Evolutionary conservation across 1,140 invertebrate species (phyloP).

Genomic region (Drosophila ficusphila): DNA sequence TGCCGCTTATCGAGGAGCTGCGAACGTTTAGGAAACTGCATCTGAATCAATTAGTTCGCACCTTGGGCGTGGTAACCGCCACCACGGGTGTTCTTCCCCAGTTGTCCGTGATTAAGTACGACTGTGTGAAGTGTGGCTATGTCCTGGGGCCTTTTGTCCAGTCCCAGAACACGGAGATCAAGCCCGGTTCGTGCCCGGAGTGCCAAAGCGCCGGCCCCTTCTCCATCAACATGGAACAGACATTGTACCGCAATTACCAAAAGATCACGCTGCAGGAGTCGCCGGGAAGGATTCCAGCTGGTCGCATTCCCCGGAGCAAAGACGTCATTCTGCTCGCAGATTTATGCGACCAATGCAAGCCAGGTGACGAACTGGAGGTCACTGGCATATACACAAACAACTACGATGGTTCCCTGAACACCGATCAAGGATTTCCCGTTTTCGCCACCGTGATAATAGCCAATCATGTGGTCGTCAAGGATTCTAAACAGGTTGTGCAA

Average conservation of each 20-base stretch:
- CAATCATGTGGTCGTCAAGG: slow-evolving; percentile 97
- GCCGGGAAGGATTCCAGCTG: slow-evolving; percentile 95
- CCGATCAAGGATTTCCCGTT: slow-evolving; percentile 98
- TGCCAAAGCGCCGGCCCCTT: slow-evolving; percentile 99
- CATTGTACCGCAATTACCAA: slow-evolving; percentile 99
- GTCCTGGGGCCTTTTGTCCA: slow-evolving; percentile 98
- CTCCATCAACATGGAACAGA: slow-evolving; percentile 97
- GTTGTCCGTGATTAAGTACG: slow-evolving; percentile 97
- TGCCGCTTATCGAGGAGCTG: slow-evolving; percentile 98
- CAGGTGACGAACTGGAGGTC: slow-evolving; percentile 98
- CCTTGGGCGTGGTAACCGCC: slow-evolving; percentile 97
- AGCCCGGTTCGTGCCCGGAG: slow-evolving; percentile 98
- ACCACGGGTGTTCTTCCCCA: slow-evolving; percentile 98
- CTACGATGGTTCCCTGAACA: slow-evolving; percentile 99
- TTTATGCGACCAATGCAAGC: slow-evolving; percentile 98
- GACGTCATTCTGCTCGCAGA: slow-evolving; percentile 98
- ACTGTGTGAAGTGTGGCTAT: slow-evolving; percentile 98
- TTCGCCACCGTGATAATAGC: slow-evolving; percentile 99
- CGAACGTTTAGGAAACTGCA: slow-evolving; percentile 97
- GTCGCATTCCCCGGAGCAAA: slow-evolving; percentile 98
- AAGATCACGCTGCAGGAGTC: slow-evolving; percentile 99
- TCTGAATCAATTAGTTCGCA: slow-evolving; percentile 97
- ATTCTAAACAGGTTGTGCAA: slow-evolving; percentile 95
- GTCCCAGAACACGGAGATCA: slow-evolving; percentile 95
- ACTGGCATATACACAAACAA: slow-evolving; percentile 98